A percentile compares a stretch with the other conserved stretches of the same genome.
Evolutionary conservation across 1,140 invertebrate species (phyloP).

Genomic region (Cyphomyrmex costatus): DNA sequence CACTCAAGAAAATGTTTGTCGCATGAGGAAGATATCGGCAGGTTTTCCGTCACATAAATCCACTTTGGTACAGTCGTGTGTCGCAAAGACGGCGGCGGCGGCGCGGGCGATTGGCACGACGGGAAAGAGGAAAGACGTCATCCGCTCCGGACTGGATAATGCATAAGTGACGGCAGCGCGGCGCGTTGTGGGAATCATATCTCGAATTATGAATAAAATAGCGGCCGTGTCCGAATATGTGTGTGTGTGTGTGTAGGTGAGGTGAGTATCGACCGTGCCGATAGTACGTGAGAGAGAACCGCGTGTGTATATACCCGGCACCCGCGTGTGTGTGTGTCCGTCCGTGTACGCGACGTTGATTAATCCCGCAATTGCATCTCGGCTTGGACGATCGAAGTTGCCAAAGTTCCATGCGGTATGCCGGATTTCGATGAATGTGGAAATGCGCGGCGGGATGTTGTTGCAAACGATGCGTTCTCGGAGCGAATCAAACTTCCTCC

Average conservation of each 20-base stretch:
- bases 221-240: constrained; percentile 14
- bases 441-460: constrained; percentile 44
- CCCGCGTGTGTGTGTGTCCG: too few species aligned
- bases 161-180: constrained; percentile 63
- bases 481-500: constrained; percentile 53
- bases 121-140: constrained; percentile 48
- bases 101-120: background rate
- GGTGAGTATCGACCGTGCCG: constrained; percentile 64
- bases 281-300: constrained; percentile 39
- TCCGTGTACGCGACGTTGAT: constrained; percentile 57
- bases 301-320: too few species aligned
- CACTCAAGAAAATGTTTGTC: constrained; percentile 60
- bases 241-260: background rate
- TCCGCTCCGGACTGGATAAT: constrained; percentile 39
- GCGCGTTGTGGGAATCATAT: constrained; percentile 54
- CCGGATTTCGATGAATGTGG: constrained; percentile 59
- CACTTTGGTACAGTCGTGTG: constrained; percentile 44
- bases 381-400: constrained; percentile 60
- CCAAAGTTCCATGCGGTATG: constrained; percentile 57
- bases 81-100: background rate
- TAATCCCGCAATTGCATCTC: constrained; percentile 68
- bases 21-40: constrained; percentile 59
- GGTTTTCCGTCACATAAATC: constrained; percentile 67
- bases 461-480: constrained; percentile 53
- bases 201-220: constrained; percentile 74